phyloP scores from a whole-genome alignment of 2,797 vertebrate species.

The Perodicticus potto region DNA sequence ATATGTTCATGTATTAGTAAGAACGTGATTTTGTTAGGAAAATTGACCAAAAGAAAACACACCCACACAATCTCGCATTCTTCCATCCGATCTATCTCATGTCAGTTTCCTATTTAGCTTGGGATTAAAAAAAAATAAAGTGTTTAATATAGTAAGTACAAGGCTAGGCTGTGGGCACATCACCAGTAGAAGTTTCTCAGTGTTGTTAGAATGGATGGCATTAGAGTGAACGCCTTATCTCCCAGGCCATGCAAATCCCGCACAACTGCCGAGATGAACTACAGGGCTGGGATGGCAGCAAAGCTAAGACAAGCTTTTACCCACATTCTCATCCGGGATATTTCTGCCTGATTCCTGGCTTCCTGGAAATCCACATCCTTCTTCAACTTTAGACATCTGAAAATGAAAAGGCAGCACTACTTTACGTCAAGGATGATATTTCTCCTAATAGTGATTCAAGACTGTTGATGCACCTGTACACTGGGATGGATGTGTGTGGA shows the following conservation, averaged over 20 bases:
- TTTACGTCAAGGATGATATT: constrained; percentile 46
- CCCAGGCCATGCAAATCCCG: background rate
- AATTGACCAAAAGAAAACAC: background rate
- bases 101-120: background rate
- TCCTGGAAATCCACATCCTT: constrained; percentile 57
- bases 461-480: constrained; percentile 28
- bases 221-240: background rate
- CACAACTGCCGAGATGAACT: background rate
- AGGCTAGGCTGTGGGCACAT: background rate
- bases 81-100: background rate
- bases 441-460: constrained; percentile 66
- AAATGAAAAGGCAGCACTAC: constrained; percentile 58
- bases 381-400: constrained; percentile 35
- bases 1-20: background rate
- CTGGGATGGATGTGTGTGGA: constrained; percentile 35
- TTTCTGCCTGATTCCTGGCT: background rate
- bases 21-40: background rate
- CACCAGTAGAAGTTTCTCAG: background rate
- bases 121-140: background rate
- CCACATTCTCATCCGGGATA: background rate
- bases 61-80: background rate
- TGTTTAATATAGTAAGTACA: background rate
- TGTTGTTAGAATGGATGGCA: background rate
- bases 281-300: no score
- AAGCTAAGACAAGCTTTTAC: background rate